Conservation (phyloP, 1,140 invertebrate genomes). For the Pogonognathellus flavescens region DNA sequence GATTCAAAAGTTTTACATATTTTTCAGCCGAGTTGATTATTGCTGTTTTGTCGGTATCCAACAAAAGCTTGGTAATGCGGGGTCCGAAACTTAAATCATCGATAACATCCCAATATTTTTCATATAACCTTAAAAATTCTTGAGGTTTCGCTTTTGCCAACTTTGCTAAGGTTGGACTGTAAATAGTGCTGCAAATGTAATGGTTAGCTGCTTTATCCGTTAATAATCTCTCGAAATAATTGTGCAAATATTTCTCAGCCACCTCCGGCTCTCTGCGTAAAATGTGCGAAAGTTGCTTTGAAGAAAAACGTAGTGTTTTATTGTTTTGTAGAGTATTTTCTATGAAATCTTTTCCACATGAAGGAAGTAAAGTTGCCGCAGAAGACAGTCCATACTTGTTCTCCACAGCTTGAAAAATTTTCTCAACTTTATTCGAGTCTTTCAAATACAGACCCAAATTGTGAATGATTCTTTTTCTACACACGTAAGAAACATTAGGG, state of each 20-base stretch:
- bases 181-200: conserved; percentile 36
- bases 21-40: conserved; percentile 31
- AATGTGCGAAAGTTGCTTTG: background rate
- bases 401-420: conserved; percentile 41
- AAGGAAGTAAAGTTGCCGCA: conserved; percentile 30
- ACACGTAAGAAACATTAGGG: conserved; percentile 44
- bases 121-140: conserved; percentile 52
- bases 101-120: conserved; percentile 55
- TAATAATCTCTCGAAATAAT: background rate
- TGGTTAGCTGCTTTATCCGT: conserved; percentile 11
- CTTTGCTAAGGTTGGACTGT: conserved; percentile 23
- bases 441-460: conserved; percentile 39
- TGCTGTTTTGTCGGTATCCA: conserved; percentile 5
- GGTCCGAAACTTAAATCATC: conserved; percentile 40
- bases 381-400: conserved; percentile 44
- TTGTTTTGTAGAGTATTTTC: conserved; percentile 33
- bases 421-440: conserved; percentile 24
- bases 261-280: conserved; percentile 20
- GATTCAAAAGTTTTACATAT: conserved; percentile 37
- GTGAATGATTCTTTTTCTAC: conserved; percentile 29
- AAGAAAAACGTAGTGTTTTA: background rate
- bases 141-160: conserved; percentile 24
- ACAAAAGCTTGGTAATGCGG: conserved; percentile 15
- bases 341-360: conserved; percentile 52
- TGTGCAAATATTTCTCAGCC: background rate